A percentile compares a stretch with the other conserved stretches of the same genome.
Evolutionary conservation across 2,797 vertebrate species (phyloP).

Genomic region (Phalanger gymnotis): DNA sequence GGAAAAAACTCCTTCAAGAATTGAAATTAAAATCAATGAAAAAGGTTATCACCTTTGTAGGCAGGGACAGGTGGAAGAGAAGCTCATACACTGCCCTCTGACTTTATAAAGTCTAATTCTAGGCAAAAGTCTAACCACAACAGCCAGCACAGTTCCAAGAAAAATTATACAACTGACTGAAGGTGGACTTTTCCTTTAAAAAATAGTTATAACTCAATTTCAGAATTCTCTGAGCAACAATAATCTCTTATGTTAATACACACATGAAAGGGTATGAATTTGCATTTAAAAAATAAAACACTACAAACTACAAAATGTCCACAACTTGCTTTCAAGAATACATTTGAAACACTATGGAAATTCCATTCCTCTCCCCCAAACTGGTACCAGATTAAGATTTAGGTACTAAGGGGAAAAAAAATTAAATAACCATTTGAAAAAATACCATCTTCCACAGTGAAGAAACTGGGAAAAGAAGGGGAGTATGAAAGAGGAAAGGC

Average conservation of each 20-base stretch:
- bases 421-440: constrained; percentile 28
- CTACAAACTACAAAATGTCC: constrained; percentile 26
- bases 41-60: background rate
- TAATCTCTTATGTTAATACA: constrained; percentile 55
- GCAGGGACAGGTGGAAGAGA: background rate
- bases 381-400: constrained; percentile 33
- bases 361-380: constrained; percentile 52
- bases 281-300: background rate
- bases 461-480: background rate
- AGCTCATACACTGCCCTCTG: background rate
- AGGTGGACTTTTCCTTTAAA: background rate
- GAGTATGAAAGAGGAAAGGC: background rate
- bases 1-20: background rate
- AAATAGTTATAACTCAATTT: constrained; percentile 47
- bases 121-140: constrained; percentile 39
- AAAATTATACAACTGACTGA: background rate
- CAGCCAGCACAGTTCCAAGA: constrained; percentile 12
- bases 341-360: constrained; percentile 8
- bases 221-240: constrained; percentile 50
- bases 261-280: constrained; percentile 58
- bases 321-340: background rate
- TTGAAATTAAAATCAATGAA: background rate
- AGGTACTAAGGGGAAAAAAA: constrained; percentile 6
- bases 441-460: background rate
- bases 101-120: background rate